Conservation (phyloP, 2,113 vertebrate genomes). For the Astur gentilis region DNA sequence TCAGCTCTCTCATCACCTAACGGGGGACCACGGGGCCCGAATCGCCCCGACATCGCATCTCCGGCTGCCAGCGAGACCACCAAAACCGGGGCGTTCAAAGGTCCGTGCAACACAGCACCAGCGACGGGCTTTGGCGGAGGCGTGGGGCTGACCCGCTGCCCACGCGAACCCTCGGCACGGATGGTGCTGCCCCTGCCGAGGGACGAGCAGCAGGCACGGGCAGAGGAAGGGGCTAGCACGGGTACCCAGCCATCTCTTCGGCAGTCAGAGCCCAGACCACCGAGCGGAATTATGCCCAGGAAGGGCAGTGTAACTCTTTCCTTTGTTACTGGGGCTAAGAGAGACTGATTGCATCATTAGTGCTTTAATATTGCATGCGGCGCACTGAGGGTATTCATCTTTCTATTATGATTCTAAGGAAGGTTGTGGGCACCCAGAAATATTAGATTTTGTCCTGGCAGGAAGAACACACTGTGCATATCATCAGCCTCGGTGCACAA, state of each 20-base stretch:
- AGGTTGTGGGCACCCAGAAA: neutral
- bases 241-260: too few relatives aligned
- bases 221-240: neutral
- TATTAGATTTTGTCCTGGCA: conserved; percentile 17
- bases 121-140: accelerated
- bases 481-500: neutral
- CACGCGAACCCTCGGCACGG: accelerated
- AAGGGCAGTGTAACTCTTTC: neutral
- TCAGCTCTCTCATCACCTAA: neutral
- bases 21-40: accelerated
- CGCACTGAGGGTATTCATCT: neutral
- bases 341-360: conserved; percentile 39
- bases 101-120: accelerated
- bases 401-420: neutral
- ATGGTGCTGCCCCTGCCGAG: accelerated
- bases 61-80: neutral
- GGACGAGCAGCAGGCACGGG: accelerated
- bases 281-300: neutral
- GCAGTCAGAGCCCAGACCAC: neutral
- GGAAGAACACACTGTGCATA: neutral
- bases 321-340: neutral
- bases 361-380: neutral
- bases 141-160: neutral
- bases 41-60: neutral
- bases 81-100: accelerated